Base-by-base conservation (phyloP, 1,140 invertebrate genomes). In the Catajapyx aquilonaris region DNA sequence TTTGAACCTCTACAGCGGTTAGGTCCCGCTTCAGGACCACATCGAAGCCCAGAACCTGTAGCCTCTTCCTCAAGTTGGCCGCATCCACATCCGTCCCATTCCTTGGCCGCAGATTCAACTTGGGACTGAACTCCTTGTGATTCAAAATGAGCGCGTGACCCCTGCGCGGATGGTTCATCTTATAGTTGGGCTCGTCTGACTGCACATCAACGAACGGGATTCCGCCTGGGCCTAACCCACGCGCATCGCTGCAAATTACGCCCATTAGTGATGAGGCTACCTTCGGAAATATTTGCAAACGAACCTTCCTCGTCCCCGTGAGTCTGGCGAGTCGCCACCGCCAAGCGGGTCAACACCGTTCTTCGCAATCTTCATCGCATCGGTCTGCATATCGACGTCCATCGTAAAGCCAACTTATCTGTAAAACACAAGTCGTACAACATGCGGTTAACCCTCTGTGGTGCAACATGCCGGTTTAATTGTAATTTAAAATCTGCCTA, bases 121-220 rank as follows among this genome's bases (percentile, higher is more conserved):
- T 7, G 23, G 23, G 23, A 9, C 13, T 13, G 23, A 28, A 28
- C 7, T 9, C 23, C 13, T 13, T 7, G 23, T 28, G 23, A 28
- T 69, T 68, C 20, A 69, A 61, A 5, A 69, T 65, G 3, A 67
- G 25, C 38, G 65, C 65, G 17, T 47, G 52, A 20, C 67, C 67
- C 37, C 65, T 44, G 3, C 51, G 47, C n/a, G 39, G 34, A 43
- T 66, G 52, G 31, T 56, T 52, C 62, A 66, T 66, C 28, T 57
- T 56, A 45, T 68, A 68, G 11, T 38, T 31, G 7, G 43, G 20
- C 7, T 39, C 39, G 20, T 51, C 48, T 19, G n/a, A n/a, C 39
- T 37, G 7, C 36, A 33, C 5, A 44, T 43, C 20, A 49, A 43
- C 46, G 48, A 45, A 15, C 36, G 35, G 18, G 41, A 35, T 4